phyloP scores from a whole-genome alignment of 1,140 invertebrate species.

The Drosophila ambigua region DNA sequence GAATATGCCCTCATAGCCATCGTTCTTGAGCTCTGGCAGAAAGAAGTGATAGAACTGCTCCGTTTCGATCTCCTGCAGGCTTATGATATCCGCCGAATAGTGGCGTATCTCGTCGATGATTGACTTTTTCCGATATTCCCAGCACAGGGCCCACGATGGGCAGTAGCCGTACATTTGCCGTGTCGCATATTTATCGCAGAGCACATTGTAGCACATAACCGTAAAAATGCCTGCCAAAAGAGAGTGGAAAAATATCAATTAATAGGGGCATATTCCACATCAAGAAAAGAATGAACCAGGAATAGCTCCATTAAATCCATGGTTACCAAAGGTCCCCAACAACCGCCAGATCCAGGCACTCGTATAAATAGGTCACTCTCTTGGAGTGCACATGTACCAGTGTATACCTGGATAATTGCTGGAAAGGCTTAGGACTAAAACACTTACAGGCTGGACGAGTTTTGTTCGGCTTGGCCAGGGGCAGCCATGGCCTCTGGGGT shows the following conservation, averaged over 20 bases:
- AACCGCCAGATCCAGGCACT: no score
- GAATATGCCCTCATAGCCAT: conserved; percentile 99
- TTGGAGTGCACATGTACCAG: no score
- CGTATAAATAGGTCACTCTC: no score
- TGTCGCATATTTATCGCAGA: conserved; percentile 99
- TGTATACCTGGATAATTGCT: conserved; percentile 2
- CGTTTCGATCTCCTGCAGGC: conserved; percentile 99
- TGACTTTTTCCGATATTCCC: conserved; percentile 99
- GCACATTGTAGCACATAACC: conserved; percentile 99
- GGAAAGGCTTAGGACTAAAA: conserved; percentile 21
- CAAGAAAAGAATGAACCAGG: no score
- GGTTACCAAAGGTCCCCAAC: no score
- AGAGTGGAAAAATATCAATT: neutral
- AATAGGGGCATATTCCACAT: no score
- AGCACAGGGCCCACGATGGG: conserved; percentile 97
- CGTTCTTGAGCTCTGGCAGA: conserved; percentile 95
- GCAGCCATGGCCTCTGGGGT: conserved; percentile 96
- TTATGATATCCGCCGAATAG: conserved; percentile 99
- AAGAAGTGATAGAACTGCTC: conserved; percentile 99
- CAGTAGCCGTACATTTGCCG: conserved; percentile 99
- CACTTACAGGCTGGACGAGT: conserved; percentile 94
- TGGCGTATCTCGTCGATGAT: conserved; percentile 98
- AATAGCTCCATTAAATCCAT: no score
- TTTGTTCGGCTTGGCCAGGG: conserved; percentile 93
- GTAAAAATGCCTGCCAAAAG: conserved; percentile 94